These are phyloP conservation scores for Thamnophis sirtalis DNA, from an alignment of 2,113 vertebrate genomes.

Conservation along the genomic window DNA sequence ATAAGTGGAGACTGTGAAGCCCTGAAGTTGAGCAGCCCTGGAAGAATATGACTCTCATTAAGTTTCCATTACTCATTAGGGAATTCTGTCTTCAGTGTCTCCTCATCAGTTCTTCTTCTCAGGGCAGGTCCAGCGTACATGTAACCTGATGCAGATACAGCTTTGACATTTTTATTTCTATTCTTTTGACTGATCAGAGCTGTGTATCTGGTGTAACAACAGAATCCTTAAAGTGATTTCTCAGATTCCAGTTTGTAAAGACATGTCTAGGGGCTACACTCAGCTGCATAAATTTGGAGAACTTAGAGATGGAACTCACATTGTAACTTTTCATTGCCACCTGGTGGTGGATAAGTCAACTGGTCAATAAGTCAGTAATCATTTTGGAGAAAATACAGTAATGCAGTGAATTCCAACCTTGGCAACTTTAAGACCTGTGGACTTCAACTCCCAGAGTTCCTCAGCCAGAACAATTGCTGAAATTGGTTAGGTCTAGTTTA, in stretches of 20 bases:
- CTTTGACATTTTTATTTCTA: background rate
- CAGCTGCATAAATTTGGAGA: background rate
- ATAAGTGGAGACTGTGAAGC: background rate
- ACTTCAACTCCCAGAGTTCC: no score
- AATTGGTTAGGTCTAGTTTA: background rate
- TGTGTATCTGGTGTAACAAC: background rate
- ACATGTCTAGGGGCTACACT: background rate
- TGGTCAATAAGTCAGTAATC: background rate
- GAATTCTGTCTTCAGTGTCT: background rate
- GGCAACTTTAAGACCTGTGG: no score
- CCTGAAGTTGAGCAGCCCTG: background rate
- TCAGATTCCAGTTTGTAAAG: background rate
- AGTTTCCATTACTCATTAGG: background rate
- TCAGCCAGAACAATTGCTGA: background rate
- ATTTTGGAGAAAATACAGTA: background rate
- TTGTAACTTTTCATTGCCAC: background rate
- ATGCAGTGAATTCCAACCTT: no score
- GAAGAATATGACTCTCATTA: background rate
- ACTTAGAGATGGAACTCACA: background rate
- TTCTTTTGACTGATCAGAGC: background rate
- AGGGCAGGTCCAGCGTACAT: background rate
- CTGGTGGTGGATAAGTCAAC: background rate
- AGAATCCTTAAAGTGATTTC: background rate
- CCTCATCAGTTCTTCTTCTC: background rate
- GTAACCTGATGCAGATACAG: background rate